Evolutionary conservation across 2,888 invertebrate genomes (phyloP), one percentile per base, ranked within the genome.

Genomic region (Schizotus pectinicornis): DNA sequence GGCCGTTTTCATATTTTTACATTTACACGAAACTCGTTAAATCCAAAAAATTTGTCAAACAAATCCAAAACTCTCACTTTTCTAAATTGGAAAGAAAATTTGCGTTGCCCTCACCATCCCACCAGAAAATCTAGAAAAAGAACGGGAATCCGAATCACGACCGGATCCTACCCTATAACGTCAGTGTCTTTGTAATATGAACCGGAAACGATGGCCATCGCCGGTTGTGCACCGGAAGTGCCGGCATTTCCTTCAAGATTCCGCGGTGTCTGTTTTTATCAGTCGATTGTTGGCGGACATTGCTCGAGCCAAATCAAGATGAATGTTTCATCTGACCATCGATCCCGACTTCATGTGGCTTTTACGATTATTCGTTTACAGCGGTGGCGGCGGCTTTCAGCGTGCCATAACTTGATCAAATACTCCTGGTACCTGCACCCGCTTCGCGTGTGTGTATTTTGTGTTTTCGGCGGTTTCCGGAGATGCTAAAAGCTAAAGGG

Each of bases 201-300:
- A 70, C 61, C 70, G 73, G 73, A 74, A 70, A 67, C 67, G 65
- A 65, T 62, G 70, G 67, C 70, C 67, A 72, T 71, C 68, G 64
- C 63, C 66, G 69, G 67, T 60, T 65, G 67, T 65, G 67, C 69
- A 65, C 67, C 67, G 72, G 72, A 72, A 71, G 67, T 62, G 61
- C 68, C 63, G 64, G 69, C 62, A 68, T 71, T 75, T 71, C 71
- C 65, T 63, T 46, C 56, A 58, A 64, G 67, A 69, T 67, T 70
- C 64, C 62, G 65, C 62, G 66, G 68, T 62, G 67, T 68, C 68
- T 66, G 68, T 70, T 71, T 70, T 71, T 71, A 70, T 73, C 69
- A 69, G 66, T 47, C 67, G 68, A 67, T 70, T 70, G 68, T 65
- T 63, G 22, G 22, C 66, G 56, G 66, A 64, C 50, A 39, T 45